Evolutionary conservation across 2,888 invertebrate genomes (phyloP).

Genomic region (Oxyteleia sp.): DNA sequence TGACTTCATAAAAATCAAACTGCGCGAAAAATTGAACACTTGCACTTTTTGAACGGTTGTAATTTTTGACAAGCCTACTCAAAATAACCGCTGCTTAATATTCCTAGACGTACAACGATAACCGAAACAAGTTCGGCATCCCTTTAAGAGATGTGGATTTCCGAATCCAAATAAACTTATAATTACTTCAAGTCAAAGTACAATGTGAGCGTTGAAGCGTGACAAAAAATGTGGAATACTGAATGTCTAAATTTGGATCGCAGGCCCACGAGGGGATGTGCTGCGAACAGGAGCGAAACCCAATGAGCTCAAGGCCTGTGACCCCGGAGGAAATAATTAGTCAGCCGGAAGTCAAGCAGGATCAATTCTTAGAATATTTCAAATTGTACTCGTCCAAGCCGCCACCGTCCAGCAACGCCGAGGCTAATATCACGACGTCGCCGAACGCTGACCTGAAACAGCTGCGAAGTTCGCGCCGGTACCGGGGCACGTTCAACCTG

Average conservation of each 20-base stretch:
- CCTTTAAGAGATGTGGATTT: too few species aligned
- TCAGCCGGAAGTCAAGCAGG: conserved; percentile 81
- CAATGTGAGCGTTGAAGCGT: too few species aligned
- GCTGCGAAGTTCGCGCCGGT: conserved; percentile 86
- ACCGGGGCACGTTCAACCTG: conserved; percentile 87
- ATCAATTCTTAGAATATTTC: conserved; percentile 88
- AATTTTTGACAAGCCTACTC: too few species aligned
- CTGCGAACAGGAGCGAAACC: conserved; percentile 84
- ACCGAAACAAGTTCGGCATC: too few species aligned
- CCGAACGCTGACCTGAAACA: conserved; percentile 46
- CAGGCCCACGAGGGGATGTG: conserved; percentile 88
- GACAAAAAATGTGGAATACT: too few species aligned
- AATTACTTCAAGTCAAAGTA: too few species aligned
- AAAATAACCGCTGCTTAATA: too few species aligned
- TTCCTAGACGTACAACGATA: too few species aligned
- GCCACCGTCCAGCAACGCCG: conserved; percentile 61
- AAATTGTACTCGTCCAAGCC: conserved; percentile 82
- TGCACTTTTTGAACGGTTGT: too few species aligned
- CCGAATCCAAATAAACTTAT: too few species aligned
- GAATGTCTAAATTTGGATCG: conserved; percentile 52
- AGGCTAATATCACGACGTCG: conserved; percentile 13
- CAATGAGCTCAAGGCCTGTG: conserved; percentile 87
- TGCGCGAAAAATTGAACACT: too few species aligned
- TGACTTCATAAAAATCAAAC: too few species aligned
- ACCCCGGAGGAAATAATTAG: conserved; percentile 79